Evolutionary conservation across 2,113 vertebrate species (phyloP), one percentile per base, ranked within the genome.

Genomic region (Mystacornis crossleyi): DNA sequence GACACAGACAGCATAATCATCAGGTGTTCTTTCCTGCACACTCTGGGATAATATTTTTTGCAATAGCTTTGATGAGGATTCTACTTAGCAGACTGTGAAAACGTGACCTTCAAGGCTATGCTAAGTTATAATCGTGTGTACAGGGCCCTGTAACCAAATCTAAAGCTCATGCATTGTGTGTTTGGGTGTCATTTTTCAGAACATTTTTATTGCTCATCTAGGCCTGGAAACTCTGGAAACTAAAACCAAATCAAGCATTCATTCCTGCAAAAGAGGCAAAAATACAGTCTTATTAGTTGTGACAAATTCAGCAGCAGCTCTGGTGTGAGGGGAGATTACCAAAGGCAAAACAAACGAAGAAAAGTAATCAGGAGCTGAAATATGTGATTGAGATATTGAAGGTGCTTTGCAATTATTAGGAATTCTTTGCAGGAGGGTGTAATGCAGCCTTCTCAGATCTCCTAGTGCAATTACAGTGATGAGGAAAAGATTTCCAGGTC

Each of bases 201-300:
- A 70, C 21, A 31, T 1, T 80, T 51, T 29, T 82, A 36, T 79
- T 92, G 58, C 67, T 93, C 82, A 86, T 86, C 47, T 57, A 74
- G 71, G n/a, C 51, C 72, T 88, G 45, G 36, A 78, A 83, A 83
- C 36, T 20, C 40, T 53, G 40, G 38, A 38, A 38, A 38, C 51
- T 92, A 34, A 83, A 91, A 73, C 12, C 69, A 92, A 95, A 86
- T 81, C 58, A 93, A 70, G 72, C 64, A 78, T 94, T 81, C 42
- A 29, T 70, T 93, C 38, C 58, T 75, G 33, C 10, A 85, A 82
- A 91, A 92, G 12, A 77, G 33, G 53, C 57, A 94, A 79, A 91
- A 85, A 23, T 28, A 54, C 23, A 48, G 50, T 28, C 21, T 50
- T 87, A 55, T 79, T 77, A 90, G 18, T 67, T 81, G 34, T 80